A percentile compares a stretch with the other conserved stretches of the same genome.
Evolutionary conservation across 2,888 invertebrate species (phyloP).

Genomic region (Catocala sponsa): DNA sequence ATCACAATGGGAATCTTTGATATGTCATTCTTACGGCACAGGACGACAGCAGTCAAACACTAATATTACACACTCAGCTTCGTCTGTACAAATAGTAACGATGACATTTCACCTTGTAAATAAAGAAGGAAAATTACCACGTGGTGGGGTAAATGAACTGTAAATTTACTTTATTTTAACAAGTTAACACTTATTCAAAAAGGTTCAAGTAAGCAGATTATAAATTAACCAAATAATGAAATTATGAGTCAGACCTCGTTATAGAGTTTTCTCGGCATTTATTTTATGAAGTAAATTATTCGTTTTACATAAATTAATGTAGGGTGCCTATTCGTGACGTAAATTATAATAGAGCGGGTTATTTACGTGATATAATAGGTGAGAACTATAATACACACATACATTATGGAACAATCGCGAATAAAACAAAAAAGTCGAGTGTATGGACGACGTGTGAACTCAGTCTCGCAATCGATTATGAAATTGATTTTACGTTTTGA

Average conservation of each 20-base stretch:
- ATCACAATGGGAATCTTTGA: too few species aligned
- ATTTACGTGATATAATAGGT: conserved; percentile 24
- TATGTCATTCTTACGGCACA: too few species aligned
- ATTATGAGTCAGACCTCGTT: conserved; percentile 24
- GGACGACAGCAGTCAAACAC: too few species aligned
- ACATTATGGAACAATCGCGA: conserved; percentile 3
- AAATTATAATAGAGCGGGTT: conserved; percentile 13
- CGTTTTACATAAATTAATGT: conserved; percentile 14
- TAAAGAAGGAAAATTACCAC: conserved; percentile 22
- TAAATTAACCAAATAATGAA: conserved; percentile 21
- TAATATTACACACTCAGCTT: too few species aligned
- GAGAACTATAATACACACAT: conserved; percentile 12
- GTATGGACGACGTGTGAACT: conserved; percentile 34
- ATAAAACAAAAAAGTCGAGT: conserved; percentile 6
- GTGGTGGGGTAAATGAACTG: conserved; percentile 35
- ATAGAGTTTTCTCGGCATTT: neutral
- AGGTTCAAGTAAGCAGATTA: conserved; percentile 8
- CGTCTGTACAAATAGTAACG: conserved; percentile 16
- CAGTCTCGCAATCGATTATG: conserved; percentile 29
- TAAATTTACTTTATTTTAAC: conserved; percentile 17
- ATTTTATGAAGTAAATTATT: conserved; percentile 1
- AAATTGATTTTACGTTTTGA: conserved; percentile 27
- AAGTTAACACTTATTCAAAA: conserved; percentile 28
- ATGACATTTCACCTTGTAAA: conserved; percentile 16
- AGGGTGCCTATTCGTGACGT: conserved; percentile 1